These are phyloP conservation scores for Carcharodon carcharias DNA, from an alignment of 2,797 vertebrate species.

Conservation along the genomic window DNA sequence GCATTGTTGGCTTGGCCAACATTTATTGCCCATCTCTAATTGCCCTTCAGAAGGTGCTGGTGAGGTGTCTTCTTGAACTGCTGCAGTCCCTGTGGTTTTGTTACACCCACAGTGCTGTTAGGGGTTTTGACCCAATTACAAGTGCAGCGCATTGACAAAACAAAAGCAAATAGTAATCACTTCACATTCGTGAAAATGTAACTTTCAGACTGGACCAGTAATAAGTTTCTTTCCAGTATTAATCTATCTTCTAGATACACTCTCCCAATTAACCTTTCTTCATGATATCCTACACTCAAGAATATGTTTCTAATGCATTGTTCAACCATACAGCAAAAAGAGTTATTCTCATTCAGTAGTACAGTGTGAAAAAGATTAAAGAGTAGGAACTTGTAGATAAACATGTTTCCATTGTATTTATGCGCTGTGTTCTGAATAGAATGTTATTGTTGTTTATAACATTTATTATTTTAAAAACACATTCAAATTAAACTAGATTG, in stretches of 20 bases:
- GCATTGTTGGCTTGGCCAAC: too few species aligned
- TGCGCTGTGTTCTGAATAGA: not conserved
- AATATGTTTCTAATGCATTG: not conserved
- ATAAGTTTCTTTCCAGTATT: not conserved
- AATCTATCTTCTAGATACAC: too few species aligned
- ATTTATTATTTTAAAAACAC: not conserved
- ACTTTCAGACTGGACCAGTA: not conserved
- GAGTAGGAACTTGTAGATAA: not conserved
- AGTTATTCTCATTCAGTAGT: not conserved
- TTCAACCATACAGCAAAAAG: not conserved
- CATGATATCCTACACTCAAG: not conserved
- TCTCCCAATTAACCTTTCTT: not conserved
- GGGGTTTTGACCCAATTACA: too few species aligned
- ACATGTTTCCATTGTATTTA: not conserved
- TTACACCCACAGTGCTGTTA: too few species aligned
- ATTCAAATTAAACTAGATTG: not conserved
- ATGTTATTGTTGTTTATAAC: not conserved
- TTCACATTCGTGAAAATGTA: not conserved
- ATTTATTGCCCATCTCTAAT: too few species aligned
- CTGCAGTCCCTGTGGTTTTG: too few species aligned
- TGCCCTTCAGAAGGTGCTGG: too few species aligned
- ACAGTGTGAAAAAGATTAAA: not conserved
- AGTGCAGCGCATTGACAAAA: too few species aligned
- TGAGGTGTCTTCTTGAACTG: too few species aligned
- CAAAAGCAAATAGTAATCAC: not conserved